Evolutionary conservation across 2,888 invertebrate genomes (phyloP).

Genomic region (Cryptops parisi): DNA sequence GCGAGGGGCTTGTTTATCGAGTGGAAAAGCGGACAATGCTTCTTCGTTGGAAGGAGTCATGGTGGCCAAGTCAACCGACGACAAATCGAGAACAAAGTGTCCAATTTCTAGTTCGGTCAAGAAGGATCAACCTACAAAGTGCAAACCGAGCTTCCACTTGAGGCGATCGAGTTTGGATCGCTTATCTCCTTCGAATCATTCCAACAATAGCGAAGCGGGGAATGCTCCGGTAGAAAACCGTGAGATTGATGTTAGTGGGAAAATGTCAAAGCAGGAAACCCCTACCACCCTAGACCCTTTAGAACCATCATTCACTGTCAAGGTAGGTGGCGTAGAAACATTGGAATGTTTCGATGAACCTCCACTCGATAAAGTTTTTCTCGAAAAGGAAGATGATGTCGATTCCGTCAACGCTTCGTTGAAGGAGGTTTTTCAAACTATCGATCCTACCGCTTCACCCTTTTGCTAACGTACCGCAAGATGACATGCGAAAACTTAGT

Average conservation of each 20-base stretch:
- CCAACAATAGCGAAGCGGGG: slow-evolving; percentile 20
- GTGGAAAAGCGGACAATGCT: not conserved
- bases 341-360: no score
- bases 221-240: slow-evolving; percentile 22
- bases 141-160: slow-evolving; percentile 19
- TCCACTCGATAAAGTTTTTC: not conserved
- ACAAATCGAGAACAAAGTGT: not conserved
- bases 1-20: not conserved
- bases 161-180: slow-evolving; percentile 29
- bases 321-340: no score
- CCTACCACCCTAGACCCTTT: slow-evolving; percentile 12
- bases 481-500: not conserved
- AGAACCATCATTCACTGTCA: slow-evolving; percentile 1
- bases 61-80: not conserved
- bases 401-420: slow-evolving; percentile 20
- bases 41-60: not conserved
- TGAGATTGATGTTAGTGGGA: no score
- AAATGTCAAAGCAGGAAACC: slow-evolving; percentile 26
- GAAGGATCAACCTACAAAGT: not conserved
- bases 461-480: slow-evolving; percentile 26
- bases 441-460: slow-evolving; percentile 34
- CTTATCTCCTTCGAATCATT: slow-evolving; percentile 28
- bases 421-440: slow-evolving; percentile 33
- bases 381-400: not conserved
- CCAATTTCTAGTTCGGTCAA: not conserved